phyloP scores from a whole-genome alignment of 2,888 invertebrate genomes.

The Leucozona laternaria region DNA sequence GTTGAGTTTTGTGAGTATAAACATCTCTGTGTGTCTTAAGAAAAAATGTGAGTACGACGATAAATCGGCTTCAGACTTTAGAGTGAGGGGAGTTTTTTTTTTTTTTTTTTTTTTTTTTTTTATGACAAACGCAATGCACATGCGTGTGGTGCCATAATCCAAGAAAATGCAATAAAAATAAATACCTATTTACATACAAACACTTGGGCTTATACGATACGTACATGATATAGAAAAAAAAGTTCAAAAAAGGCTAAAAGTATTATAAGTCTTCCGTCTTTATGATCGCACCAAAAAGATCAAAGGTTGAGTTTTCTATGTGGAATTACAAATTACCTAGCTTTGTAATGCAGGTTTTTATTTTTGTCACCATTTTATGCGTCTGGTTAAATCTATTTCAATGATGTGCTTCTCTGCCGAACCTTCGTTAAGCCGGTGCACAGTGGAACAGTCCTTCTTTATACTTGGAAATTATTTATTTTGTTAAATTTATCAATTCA shows the following conservation, averaged over 20 bases:
- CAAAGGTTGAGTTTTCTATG: constrained; percentile 23
- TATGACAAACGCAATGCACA: constrained; percentile 28
- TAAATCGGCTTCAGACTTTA: background rate
- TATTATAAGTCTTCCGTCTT: constrained; percentile 18
- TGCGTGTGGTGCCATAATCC: constrained; percentile 7
- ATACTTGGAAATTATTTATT: background rate
- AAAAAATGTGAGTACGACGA: background rate
- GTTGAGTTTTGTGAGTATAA: background rate
- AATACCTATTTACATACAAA: background rate
- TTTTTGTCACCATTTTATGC: constrained; percentile 5
- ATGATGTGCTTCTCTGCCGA: background rate
- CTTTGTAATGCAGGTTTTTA: background rate
- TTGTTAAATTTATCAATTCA: background rate
- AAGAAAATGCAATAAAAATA: constrained; percentile 20
- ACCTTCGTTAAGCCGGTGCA: background rate
- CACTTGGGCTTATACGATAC: background rate
- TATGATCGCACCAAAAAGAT: constrained; percentile 1
- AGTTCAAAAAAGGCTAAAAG: constrained; percentile 16
- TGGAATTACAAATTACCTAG: constrained; percentile 5
- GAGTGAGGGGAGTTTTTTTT: background rate
- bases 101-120: constrained; percentile 9
- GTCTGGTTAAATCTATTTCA: background rate
- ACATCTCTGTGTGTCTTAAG: constrained; percentile 5
- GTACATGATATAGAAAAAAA: background rate
- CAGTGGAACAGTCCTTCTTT: background rate